Evolutionary conservation across 1,140 invertebrate genomes (phyloP), one percentile per base, ranked within the genome.

Genomic region (Zaprionus capensis): DNA sequence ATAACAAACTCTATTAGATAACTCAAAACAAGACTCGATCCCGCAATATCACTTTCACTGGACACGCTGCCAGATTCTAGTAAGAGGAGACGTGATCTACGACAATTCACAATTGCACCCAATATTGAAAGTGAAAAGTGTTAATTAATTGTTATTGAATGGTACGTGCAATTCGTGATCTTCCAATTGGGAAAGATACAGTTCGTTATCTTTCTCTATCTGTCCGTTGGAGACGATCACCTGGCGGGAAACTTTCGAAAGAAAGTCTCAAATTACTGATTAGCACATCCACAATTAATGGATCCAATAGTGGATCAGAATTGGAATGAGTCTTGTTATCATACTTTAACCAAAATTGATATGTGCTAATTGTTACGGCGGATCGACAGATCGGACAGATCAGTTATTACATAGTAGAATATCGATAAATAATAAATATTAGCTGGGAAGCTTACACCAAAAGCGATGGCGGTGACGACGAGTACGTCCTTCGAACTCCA

Each of bases 101-200:
- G 70, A 82, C 71, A 69, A 80, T 78, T 56, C 59, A 63, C 69
- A 59, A 73, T 86, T 80, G 31, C 44, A 53, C 41, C 17, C 24
- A 49, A 67, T 71, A 90, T 78, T 82, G 90, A 91, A 91, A 91
- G 90, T 91, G 90, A 91, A 91, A 91, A 91, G 90, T 91, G 90
- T 77, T 91, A 91, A 91, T 86, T 78, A 59, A 66, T 71, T 63
- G 71, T 67, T 64, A 78, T 71, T 46, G 67, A 58, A 56, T 56
- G 31, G 44, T 49, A 36, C 7, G 20, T 65, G 51, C 34, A 56
- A 51, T 69, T 77, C 85, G 85, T 90, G 85, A 82, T 82, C 36
- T 17, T 72, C 51, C 81, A 90, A 80, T 90, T 81, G 66, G 24
- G 46, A 70, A 58, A 57, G n/a, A 57, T 75, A 72, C 65, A 63